Conservation (phyloP, 2,888 invertebrate species). For the Cataglyphis altisquamis region DNA sequence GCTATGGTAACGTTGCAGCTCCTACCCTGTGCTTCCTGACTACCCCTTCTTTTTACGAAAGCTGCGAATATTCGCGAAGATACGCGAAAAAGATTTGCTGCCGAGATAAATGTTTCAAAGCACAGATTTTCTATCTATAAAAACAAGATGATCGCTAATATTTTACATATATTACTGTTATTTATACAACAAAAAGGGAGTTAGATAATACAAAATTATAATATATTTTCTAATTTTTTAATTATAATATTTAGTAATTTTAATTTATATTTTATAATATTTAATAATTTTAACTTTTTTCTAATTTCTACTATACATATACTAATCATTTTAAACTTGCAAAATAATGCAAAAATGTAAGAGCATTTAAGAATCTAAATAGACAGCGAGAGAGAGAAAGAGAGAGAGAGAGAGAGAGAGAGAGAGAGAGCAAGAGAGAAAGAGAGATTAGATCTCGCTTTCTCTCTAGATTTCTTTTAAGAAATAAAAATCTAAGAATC, state of each 20-base stretch:
- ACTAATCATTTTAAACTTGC: neutral
- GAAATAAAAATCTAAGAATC: neutral
- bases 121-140: neutral
- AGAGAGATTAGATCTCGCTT: neutral
- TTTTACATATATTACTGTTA: neutral
- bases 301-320: slow-evolving; percentile 1
- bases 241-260: neutral
- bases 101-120: neutral
- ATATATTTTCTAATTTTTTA: neutral
- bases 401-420: too few species aligned
- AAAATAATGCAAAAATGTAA: neutral
- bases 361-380: neutral
- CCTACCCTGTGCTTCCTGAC: slow-evolving; percentile 74
- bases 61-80: slow-evolving; percentile 2
- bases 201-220: neutral
- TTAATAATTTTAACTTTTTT: neutral
- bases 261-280: neutral
- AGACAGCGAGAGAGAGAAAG: neutral
- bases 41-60: slow-evolving; percentile 71
- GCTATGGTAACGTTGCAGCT: slow-evolving; percentile 82
- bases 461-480: neutral
- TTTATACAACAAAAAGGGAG: neutral
- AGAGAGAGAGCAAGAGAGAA: neutral
- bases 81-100: neutral
- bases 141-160: neutral